phyloP scores from a whole-genome alignment of 1,140 invertebrate genomes.

The Melitaea cinxia region DNA sequence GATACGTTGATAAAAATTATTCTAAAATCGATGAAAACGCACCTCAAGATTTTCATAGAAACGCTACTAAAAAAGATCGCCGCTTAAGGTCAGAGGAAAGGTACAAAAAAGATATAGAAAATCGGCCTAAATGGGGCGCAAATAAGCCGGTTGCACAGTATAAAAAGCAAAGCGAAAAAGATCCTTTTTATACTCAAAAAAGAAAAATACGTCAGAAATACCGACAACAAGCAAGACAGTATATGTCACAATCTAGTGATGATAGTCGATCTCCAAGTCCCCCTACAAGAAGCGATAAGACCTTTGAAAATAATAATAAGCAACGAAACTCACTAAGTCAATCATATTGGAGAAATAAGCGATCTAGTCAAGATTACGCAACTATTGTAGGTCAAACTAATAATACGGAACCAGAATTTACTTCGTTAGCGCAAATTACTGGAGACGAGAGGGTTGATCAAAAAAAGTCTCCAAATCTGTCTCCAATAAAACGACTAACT shows the following conservation, averaged over 20 bases:
- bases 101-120: slow-evolving; percentile 81
- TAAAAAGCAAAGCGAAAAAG: slow-evolving; percentile 89
- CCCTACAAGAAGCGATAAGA: slow-evolving; percentile 60
- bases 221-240: slow-evolving; percentile 76
- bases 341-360: slow-evolving; percentile 77
- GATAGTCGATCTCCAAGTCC: slow-evolving; percentile 83
- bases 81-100: slow-evolving; percentile 79
- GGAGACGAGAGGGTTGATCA: slow-evolving; percentile 51
- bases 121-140: slow-evolving; percentile 86
- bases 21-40: slow-evolving; percentile 77
- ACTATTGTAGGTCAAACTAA: slow-evolving; percentile 51
- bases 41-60: slow-evolving; percentile 70
- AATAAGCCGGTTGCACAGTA: slow-evolving; percentile 87
- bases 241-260: slow-evolving; percentile 82
- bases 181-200: slow-evolving; percentile 87
- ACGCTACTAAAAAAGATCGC: slow-evolving; percentile 79
- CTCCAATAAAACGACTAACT: slow-evolving; percentile 66
- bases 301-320: slow-evolving; percentile 49
- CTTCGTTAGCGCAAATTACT: slow-evolving; percentile 60
- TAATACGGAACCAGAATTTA: slow-evolving; percentile 59
- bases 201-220: slow-evolving; percentile 83
- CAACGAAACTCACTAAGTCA: slow-evolving; percentile 74
- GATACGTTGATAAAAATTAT: slow-evolving; percentile 68
- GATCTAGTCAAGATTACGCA: slow-evolving; percentile 61
- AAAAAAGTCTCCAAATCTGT: slow-evolving; percentile 66